A percentile compares a stretch with the other conserved stretches of the same genome.
These are phyloP conservation scores for Raillietiella orientalis DNA, from an alignment of 2,888 invertebrate genomes.

Conservation along the genomic window DNA sequence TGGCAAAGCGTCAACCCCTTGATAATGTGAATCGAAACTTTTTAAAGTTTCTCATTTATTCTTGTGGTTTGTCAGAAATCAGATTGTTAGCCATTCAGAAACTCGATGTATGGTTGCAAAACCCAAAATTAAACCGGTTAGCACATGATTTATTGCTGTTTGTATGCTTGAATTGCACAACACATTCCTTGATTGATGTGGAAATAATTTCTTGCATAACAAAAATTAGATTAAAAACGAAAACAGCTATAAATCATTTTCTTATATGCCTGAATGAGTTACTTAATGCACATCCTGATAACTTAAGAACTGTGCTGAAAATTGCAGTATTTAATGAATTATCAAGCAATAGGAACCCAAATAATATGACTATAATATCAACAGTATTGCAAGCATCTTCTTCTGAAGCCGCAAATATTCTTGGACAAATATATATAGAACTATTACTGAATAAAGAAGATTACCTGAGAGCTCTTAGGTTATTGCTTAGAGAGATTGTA, in stretches of 20 bases:
- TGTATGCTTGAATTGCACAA: slow-evolving; percentile 61
- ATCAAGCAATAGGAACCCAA: slow-evolving; percentile 53
- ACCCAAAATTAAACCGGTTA: slow-evolving; percentile 66
- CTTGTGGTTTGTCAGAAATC: slow-evolving; percentile 60
- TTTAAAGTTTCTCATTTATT: slow-evolving; percentile 43
- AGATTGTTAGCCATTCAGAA: slow-evolving; percentile 41
- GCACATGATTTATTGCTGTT: slow-evolving; percentile 72
- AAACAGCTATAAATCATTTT: slow-evolving; percentile 61
- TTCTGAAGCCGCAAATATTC: slow-evolving; percentile 40
- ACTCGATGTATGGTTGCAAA: slow-evolving; percentile 76
- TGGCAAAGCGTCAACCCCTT: slow-evolving; percentile 48
- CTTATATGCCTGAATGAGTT: slow-evolving; percentile 66
- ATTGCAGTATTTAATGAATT: slow-evolving; percentile 83
- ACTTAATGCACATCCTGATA: slow-evolving; percentile 47
- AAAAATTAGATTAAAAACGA: slow-evolving; percentile 71
- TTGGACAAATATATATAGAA: slow-evolving; percentile 56
- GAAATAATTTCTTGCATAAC: slow-evolving; percentile 47
- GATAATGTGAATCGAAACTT: slow-evolving; percentile 47
- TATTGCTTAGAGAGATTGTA: slow-evolving; percentile 57
- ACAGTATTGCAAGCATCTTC: slow-evolving; percentile 59
- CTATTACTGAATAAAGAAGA: slow-evolving; percentile 59
- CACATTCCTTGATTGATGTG: slow-evolving; percentile 26
- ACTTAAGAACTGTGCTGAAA: slow-evolving; percentile 49
- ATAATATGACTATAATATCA: slow-evolving; percentile 70
- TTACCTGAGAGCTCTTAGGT: slow-evolving; percentile 51